Conservation (phyloP, 2,797 vertebrate species). For the Epinephelus coioides region DNA sequence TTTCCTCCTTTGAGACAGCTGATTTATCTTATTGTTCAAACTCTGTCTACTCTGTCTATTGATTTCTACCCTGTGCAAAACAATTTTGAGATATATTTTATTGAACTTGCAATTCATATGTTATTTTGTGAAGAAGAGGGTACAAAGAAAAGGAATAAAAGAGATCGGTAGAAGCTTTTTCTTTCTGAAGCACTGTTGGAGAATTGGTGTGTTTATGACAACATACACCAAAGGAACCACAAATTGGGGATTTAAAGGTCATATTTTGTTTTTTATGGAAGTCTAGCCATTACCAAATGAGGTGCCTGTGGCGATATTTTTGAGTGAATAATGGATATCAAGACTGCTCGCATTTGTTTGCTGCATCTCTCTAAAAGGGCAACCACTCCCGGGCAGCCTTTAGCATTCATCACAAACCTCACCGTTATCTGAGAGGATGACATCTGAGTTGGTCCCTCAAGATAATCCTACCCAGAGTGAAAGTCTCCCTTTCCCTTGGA, state of each 20-base stretch:
- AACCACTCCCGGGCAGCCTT: conserved; percentile 51
- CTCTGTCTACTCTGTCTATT: not conserved
- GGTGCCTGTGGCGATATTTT: conserved; percentile 52
- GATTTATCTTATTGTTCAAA: too few relatives aligned
- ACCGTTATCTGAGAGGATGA: conserved; percentile 30
- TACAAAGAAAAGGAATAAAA: not conserved
- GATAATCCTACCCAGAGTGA: conserved; percentile 29
- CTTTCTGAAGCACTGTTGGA: not conserved
- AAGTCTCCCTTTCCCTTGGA: conserved; percentile 15
- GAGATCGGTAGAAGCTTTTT: not conserved
- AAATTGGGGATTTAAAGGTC: conserved; percentile 65
- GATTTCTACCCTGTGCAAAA: not conserved
- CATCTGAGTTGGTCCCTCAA: conserved; percentile 32
- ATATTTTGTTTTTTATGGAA: conserved; percentile 37
- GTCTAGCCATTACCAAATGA: conserved; percentile 54
- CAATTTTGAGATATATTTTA: not conserved
- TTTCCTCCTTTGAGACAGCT: too few relatives aligned
- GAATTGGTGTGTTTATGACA: conserved; percentile 15
- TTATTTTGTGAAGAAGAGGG: not conserved
- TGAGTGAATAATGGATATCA: conserved; percentile 64
- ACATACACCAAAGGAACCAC: conserved; percentile 7
- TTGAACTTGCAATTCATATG: not conserved
- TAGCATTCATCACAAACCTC: conserved; percentile 62
- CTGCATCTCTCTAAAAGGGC: conserved; percentile 63
- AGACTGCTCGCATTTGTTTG: conserved; percentile 63